Evolutionary conservation across 2,888 invertebrate genomes (phyloP).

Genomic region (Parnassius apollo): DNA sequence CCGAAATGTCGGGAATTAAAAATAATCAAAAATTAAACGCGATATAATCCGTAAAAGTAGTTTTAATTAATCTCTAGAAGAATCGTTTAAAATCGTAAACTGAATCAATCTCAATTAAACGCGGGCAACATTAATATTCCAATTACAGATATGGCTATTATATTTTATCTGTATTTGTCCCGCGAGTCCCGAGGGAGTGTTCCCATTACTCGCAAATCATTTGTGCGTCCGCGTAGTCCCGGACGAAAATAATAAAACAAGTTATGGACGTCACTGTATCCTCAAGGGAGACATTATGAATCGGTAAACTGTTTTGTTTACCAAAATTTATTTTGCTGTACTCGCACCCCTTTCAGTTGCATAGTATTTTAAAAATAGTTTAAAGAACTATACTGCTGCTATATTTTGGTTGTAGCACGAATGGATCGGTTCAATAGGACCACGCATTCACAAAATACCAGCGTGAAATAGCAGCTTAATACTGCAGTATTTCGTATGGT

Average conservation of each 20-base stretch:
- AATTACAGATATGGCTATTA: slow-evolving; percentile 48
- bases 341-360: not conserved
- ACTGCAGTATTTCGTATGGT: too few relatives aligned
- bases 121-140: slow-evolving; percentile 40
- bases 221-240: slow-evolving; percentile 46
- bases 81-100: too few relatives aligned
- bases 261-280: slow-evolving; percentile 48
- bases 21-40: too few relatives aligned
- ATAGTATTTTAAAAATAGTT: not conserved
- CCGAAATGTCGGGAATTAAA: too few relatives aligned
- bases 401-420: too few relatives aligned
- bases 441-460: too few relatives aligned
- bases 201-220: slow-evolving; percentile 54
- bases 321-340: slow-evolving; percentile 16
- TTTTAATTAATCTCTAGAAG: too few relatives aligned
- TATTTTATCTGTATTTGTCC: slow-evolving; percentile 52
- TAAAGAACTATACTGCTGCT: not conserved
- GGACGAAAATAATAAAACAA: slow-evolving; percentile 57
- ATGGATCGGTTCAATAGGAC: too few relatives aligned
- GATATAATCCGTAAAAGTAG: too few relatives aligned
- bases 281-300: slow-evolving; percentile 48
- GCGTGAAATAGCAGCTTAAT: too few relatives aligned
- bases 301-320: slow-evolving; percentile 36
- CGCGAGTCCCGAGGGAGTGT: slow-evolving; percentile 40
- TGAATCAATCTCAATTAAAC: slow-evolving; percentile 16